Evolutionary conservation across 2,797 vertebrate genomes (phyloP).

Genomic region (Argya squamiceps): DNA sequence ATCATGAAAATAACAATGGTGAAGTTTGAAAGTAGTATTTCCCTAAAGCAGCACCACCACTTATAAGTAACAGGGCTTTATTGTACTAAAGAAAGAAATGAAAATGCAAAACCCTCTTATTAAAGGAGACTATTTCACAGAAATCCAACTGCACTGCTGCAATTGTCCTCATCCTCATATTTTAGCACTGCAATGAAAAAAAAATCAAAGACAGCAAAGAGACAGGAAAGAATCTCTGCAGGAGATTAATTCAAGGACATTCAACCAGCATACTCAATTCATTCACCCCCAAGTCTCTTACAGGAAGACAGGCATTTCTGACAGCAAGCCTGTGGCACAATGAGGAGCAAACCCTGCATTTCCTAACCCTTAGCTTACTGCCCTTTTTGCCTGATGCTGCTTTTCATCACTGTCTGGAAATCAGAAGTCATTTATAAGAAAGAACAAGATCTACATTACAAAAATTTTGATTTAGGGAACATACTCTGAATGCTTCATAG

Average conservation of each 20-base stretch:
- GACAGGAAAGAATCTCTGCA: neutral
- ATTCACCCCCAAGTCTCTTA: neutral
- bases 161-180: neutral
- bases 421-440: neutral
- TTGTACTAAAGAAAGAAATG: neutral
- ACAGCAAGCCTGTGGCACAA: neutral
- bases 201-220: neutral
- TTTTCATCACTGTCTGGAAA: neutral
- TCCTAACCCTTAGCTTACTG: neutral
- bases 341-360: neutral
- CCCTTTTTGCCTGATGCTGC: neutral
- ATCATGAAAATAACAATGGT: neutral
- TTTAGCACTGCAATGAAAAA: neutral
- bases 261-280: neutral
- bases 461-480: neutral
- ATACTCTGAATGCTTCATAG: neutral
- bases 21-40: neutral
- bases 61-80: neutral
- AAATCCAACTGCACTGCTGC: conserved; percentile 17
- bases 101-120: neutral
- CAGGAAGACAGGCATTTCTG: neutral
- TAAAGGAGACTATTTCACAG: neutral
- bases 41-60: neutral
- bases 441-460: neutral
- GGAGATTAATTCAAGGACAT: neutral